Evolutionary conservation across 2,113 vertebrate species (phyloP).

Genomic region (Entelurus aequoreus): DNA sequence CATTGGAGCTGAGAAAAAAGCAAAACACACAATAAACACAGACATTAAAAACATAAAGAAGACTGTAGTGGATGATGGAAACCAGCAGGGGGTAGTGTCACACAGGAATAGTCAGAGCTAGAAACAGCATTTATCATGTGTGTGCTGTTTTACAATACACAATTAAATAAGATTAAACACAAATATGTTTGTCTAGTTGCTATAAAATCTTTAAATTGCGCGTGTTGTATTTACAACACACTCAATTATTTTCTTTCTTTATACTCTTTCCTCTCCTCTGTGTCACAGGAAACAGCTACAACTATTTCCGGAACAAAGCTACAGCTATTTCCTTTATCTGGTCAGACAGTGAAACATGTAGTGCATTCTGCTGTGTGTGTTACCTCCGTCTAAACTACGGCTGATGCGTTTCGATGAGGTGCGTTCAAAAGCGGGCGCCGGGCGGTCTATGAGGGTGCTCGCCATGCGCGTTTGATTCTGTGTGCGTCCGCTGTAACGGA

Average conservation of each 20-base stretch:
- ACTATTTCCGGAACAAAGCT: slow-evolving; percentile 55
- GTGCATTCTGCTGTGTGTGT: neutral
- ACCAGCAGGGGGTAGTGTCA: slow-evolving; percentile 46
- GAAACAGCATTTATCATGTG: too few species aligned
- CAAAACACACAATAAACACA: slow-evolving; percentile 10
- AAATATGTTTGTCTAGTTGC: neutral
- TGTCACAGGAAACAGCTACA: slow-evolving; percentile 65
- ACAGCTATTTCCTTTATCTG: slow-evolving; percentile 69
- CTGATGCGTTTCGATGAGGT: slow-evolving; percentile 66
- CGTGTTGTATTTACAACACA: neutral
- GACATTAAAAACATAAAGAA: neutral
- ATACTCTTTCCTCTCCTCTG: neutral
- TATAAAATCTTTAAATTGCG: neutral
- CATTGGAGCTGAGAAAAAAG: slow-evolving; percentile 69
- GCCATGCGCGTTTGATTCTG: slow-evolving; percentile 61
- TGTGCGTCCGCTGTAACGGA: slow-evolving; percentile 66
- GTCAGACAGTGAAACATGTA: slow-evolving; percentile 26
- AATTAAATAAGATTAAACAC: too few species aligned
- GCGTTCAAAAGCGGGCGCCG: slow-evolving; percentile 58
- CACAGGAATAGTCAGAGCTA: neutral
- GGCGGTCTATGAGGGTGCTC: slow-evolving; percentile 67
- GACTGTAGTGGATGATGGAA: slow-evolving; percentile 9
- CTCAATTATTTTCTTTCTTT: too few species aligned
- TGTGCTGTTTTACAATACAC: too few species aligned
- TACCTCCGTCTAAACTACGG: slow-evolving; percentile 69